A percentile compares a stretch with the other conserved stretches of the same genome.
These are phyloP conservation scores for Phaedon cochleariae DNA, from an alignment of 2,888 invertebrate species.

Conservation along the genomic window DNA sequence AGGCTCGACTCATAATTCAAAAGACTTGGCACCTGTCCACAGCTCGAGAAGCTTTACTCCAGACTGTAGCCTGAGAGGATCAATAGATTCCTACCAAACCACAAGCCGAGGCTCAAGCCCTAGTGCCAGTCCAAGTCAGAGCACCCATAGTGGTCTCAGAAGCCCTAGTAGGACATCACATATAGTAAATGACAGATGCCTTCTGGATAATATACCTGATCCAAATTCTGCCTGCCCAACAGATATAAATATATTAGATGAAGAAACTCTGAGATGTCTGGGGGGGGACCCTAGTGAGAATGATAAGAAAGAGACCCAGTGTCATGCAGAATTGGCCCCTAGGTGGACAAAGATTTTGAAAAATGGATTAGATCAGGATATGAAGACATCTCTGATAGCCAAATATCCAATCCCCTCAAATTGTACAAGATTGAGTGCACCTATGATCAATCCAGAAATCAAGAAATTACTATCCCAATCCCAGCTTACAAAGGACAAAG, in stretches of 20 bases:
- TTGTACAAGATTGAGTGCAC: not conserved
- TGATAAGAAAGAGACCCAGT: not conserved
- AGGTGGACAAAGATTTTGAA: slow-evolving; percentile 11
- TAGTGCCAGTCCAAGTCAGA: too few relatives aligned
- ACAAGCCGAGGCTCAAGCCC: not conserved
- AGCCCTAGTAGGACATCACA: too few relatives aligned
- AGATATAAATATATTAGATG: not conserved
- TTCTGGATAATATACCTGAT: too few relatives aligned
- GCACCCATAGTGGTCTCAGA: too few relatives aligned
- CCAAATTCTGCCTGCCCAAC: not conserved
- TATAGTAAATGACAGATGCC: too few relatives aligned
- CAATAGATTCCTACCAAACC: not conserved
- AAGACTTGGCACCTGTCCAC: not conserved
- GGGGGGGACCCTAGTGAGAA: slow-evolving; percentile 5
- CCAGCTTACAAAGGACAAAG: slow-evolving; percentile 12
- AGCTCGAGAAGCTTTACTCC: not conserved
- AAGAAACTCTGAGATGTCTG: slow-evolving; percentile 7
- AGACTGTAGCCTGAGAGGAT: too few relatives aligned
- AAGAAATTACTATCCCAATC: not conserved
- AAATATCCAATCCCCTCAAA: slow-evolving; percentile 10
- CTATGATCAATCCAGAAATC: slow-evolving; percentile 9
- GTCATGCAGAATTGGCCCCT: slow-evolving; percentile 5
- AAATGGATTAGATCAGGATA: slow-evolving; percentile 3
- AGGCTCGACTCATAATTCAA: not conserved
- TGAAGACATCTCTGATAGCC: not conserved